A percentile compares a stretch with the other conserved stretches of the same genome.
Evolutionary conservation across 2,888 invertebrate species (phyloP).

Genomic region (Elgonia sp.): DNA sequence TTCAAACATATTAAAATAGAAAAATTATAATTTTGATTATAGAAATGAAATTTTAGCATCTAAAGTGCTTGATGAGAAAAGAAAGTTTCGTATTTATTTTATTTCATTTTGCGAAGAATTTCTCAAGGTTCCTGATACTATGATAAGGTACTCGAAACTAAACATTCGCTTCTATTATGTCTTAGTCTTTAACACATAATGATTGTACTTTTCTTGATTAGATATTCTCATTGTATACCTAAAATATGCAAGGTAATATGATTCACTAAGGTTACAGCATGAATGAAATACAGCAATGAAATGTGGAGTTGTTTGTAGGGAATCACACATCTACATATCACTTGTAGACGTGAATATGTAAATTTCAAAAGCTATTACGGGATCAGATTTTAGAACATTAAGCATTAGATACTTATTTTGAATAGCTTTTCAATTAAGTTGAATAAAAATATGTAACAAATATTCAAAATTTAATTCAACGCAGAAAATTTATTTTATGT

Average conservation of each 20-base stretch:
- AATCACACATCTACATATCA: constrained; percentile 11
- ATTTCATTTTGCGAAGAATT: constrained; percentile 53
- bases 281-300: constrained; percentile 59
- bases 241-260: constrained; percentile 56
- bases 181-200: constrained; percentile 50
- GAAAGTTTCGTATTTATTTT: constrained; percentile 2
- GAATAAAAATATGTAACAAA: too few species aligned
- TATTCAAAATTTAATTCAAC: too few species aligned
- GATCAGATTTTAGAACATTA: constrained; percentile 1
- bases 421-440: too few species aligned
- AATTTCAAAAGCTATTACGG: neutral
- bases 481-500: too few species aligned
- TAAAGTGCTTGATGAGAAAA: neutral
- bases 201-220: constrained; percentile 67
- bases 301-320: constrained; percentile 28
- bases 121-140: constrained; percentile 60
- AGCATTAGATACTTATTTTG: too few species aligned
- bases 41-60: too few species aligned
- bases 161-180: constrained; percentile 58
- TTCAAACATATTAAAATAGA: too few species aligned
- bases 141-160: constrained; percentile 63
- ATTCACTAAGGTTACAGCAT: constrained; percentile 39
- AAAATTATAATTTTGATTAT: too few species aligned
- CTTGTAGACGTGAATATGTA: constrained; percentile 17
- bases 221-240: constrained; percentile 53